Base-by-base conservation (phyloP, 1,140 invertebrate genomes). In the Acromyrmex echinatior region DNA sequence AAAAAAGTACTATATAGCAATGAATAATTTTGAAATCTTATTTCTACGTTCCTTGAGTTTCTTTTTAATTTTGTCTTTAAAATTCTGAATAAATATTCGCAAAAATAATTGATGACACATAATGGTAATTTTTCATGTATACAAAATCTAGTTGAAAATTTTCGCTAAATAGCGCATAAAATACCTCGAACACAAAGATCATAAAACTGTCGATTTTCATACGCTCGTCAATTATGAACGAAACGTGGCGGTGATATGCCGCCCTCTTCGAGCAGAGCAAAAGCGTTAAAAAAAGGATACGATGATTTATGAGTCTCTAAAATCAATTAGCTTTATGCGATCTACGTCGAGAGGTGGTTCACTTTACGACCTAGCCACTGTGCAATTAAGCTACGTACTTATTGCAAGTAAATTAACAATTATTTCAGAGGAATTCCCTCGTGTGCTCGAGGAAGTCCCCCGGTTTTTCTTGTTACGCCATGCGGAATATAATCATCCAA, bases 401-500 rank as follows among this genome's bases (percentile, higher is more conserved):
- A 49, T 49, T 25, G 56, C 66, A 62, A 74, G 18, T 62, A 74
- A 84, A 82, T 74, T 84, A 84, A 84, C n/a, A 74, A 74, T 74
- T 76, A 82, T 31, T 74, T 45, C 35, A 28, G 6, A n/a, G 31
- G 16, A 49, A 78, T n/a, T 60, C 4, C 49, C 16, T 58, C 25
- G 3, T 14, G 25, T 53, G 14, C 28, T 35, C 18, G 10, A 60
- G 35, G 14, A 74, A 74, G 49, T 74, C 4, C 0, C 18, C 7
- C 6, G 18, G 12, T 58, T 73, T 39, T 82, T 73, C 68, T 73
- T 25, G 18, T 62, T 62, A 31, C 14, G 49, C 60, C 25, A 65
- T 21, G 5, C 45, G n/a, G 7, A 58, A 49, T 18, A 39, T 51
- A 76, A 84, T 76, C 45, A 10, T 39, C 14, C 92, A 89, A 93